Conservation (phyloP, 2,888 invertebrate genomes). For the Blera fallax region DNA sequence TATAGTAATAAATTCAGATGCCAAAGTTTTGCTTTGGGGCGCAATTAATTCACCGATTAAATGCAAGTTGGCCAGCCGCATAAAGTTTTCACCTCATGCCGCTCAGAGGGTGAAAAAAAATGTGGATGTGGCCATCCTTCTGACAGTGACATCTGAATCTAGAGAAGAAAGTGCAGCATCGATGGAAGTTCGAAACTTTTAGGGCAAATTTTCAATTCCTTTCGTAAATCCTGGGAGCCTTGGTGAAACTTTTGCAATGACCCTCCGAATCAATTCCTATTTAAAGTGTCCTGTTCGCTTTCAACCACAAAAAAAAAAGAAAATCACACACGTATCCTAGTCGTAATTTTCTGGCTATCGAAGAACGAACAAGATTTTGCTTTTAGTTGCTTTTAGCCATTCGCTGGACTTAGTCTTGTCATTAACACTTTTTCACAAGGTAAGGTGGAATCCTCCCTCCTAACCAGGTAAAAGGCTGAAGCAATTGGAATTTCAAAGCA, state of each 20-base stretch:
- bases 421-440: background rate
- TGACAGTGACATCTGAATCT: slow-evolving; percentile 39
- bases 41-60: slow-evolving; percentile 71
- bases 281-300: background rate
- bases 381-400: slow-evolving; percentile 32
- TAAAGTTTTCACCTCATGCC: slow-evolving; percentile 34
- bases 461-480: background rate
- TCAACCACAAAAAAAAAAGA: background rate
- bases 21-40: slow-evolving; percentile 54
- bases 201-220: background rate
- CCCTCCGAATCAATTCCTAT: slow-evolving; percentile 1
- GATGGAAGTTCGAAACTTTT: slow-evolving; percentile 57
- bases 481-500: slow-evolving; percentile 41
- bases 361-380: slow-evolving; percentile 47
- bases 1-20: slow-evolving; percentile 64
- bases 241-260: background rate
- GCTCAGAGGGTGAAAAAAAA: background rate
- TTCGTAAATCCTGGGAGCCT: background rate
- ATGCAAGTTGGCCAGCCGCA: slow-evolving; percentile 61
- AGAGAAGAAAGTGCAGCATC: slow-evolving; percentile 31
- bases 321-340: too few relatives aligned
- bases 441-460: background rate
- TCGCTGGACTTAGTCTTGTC: slow-evolving; percentile 28
- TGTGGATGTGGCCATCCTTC: background rate
- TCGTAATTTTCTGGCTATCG: background rate